Percentiles rank a stretch among this genome's conserved stretches.
Conservation (phyloP, 2,888 invertebrate species). For the Xestoiulus laeticollis region DNA sequence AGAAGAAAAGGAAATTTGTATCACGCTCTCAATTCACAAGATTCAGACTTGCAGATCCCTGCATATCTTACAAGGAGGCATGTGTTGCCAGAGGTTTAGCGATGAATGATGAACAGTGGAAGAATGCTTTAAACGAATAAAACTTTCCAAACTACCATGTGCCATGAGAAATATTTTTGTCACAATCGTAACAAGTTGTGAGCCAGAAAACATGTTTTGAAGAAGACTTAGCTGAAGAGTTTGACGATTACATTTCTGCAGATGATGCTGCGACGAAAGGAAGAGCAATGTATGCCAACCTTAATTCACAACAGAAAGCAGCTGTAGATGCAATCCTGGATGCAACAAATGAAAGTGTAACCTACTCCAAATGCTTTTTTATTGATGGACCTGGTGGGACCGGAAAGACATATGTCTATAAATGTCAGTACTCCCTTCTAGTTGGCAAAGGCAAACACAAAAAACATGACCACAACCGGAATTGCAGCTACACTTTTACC, state of each 20-base stretch:
- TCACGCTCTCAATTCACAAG: too few relatives aligned
- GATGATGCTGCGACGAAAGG: too few relatives aligned
- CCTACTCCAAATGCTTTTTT: background rate
- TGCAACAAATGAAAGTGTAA: background rate
- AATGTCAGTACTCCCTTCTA: background rate
- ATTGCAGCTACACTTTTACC: background rate
- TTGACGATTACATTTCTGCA: constrained; percentile 49
- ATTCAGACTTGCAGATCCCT: too few relatives aligned
- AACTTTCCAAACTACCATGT: constrained; percentile 51
- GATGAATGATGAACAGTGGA: constrained; percentile 12
- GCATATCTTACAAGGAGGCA: background rate
- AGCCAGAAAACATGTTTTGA: constrained; percentile 55
- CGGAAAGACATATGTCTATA: background rate
- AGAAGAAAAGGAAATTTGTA: too few relatives aligned
- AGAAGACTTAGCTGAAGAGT: constrained; percentile 58
- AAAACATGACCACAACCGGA: background rate
- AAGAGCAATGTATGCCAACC: background rate
- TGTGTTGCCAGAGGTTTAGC: background rate
- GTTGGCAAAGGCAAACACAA: background rate
- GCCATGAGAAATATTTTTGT: constrained; percentile 58
- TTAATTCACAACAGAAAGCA: background rate
- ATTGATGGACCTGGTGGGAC: background rate
- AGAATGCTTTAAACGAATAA: background rate
- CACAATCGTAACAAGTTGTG: constrained; percentile 55
- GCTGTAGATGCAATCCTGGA: background rate